phyloP scores from a whole-genome alignment of 2,113 vertebrate genomes.

The Corydoras sp. region DNA sequence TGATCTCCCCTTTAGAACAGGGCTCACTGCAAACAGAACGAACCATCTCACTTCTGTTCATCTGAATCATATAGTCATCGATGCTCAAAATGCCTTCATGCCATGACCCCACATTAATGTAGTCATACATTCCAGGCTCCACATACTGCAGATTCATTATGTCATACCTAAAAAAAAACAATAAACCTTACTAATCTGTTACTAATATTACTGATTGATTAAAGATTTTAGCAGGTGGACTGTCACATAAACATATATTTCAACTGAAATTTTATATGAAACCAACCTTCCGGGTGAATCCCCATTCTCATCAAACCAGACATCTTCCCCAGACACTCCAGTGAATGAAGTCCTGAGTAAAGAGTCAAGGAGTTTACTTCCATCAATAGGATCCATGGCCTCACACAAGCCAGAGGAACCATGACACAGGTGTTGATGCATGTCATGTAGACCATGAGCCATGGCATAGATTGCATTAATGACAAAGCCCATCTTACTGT shows the following conservation, averaged over 20 bases:
- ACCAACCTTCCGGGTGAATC: slow-evolving; percentile 92
- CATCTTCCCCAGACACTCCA: slow-evolving; percentile 90
- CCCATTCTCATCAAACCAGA: slow-evolving; percentile 95
- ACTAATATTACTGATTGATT: too few species aligned
- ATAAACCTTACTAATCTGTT: not conserved
- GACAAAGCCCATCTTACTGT: slow-evolving; percentile 99
- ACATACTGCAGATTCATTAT: slow-evolving; percentile 94
- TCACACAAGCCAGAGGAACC: slow-evolving; percentile 83
- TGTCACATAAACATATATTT: too few species aligned
- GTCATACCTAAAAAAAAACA: slow-evolving; percentile 75
- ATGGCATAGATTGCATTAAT: slow-evolving; percentile 98
- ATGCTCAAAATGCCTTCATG: slow-evolving; percentile 85
- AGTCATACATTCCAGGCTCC: slow-evolving; percentile 79
- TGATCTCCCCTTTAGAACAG: slow-evolving; percentile 91
- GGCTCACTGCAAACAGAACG: slow-evolving; percentile 94
- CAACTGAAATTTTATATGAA: not conserved
- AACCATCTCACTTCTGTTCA: slow-evolving; percentile 88
- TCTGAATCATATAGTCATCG: slow-evolving; percentile 83
- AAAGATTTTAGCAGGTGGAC: too few species aligned
- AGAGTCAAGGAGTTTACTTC: slow-evolving; percentile 88
- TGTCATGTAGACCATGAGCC: slow-evolving; percentile 91
- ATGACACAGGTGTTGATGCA: slow-evolving; percentile 83
- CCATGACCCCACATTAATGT: slow-evolving; percentile 93
- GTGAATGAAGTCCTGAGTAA: slow-evolving; percentile 86
- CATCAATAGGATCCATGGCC: slow-evolving; percentile 90